Evolutionary conservation across 2,888 invertebrate species (phyloP), one percentile per base, ranked within the genome.

Genomic region (Aquatica leii): DNA sequence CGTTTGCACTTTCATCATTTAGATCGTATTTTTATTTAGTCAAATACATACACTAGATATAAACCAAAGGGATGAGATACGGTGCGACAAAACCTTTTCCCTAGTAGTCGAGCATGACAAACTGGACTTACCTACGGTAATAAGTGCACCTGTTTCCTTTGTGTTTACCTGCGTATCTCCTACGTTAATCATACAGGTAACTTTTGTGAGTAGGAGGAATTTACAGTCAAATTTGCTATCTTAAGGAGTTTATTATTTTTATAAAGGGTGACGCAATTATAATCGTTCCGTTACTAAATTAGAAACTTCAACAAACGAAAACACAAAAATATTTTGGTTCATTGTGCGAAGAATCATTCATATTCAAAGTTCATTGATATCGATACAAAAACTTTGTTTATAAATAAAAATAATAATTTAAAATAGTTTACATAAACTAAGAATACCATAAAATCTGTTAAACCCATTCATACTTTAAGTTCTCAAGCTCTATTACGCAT

Each of bases 121-220:
- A 21, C 21, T 61, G 62, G 59, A 66, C 68, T 69, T 69, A 69
- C 70, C 71, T 67, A 62, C 50, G 43, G 17, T 46, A 46, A 46
- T 68, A 65, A 65, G 58, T 74, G 74, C 78, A 79, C 79, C 78
- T 79, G 79, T 73, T 80, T 79, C 79, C 78, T 79, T 74, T 73
- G 69, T 74, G 73, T 65, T 75, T 78, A 78, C 78, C 77, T 78
- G 77, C 78, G 78, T 78, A 75, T 77, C 77, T 78, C 78, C 78
- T 69, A 63, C 70, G 63, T 69, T 55, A 46, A 57, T 62, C 53
- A 24, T 9, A 17, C 53, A 40, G 53, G 40, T 53, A 35, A 31
- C 14, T 43, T 37, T 37, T 37, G 15, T 15, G 43, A 15, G 43
- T 9, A 8, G 15, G 15, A 18, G 9, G 43, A 18, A 2, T 11